Evolutionary conservation across 2,113 vertebrate species (phyloP).

Genomic region (Andinoacara biseriatus): DNA sequence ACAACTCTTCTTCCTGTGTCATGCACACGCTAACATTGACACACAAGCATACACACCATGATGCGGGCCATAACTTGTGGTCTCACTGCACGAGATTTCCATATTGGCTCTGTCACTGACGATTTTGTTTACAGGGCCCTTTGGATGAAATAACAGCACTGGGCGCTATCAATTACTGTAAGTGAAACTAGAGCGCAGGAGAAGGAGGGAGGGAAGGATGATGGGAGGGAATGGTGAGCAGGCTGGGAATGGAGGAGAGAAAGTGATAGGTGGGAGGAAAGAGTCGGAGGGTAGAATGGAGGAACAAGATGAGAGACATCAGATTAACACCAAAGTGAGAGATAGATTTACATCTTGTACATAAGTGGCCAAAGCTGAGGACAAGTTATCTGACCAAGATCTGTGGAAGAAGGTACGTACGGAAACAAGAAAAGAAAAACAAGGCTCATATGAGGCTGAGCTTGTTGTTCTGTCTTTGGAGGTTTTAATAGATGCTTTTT

Average conservation of each 20-base stretch:
- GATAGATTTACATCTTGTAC: constrained; percentile 32
- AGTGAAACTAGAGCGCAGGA: constrained; percentile 11
- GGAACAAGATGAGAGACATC: not conserved
- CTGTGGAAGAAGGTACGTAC: constrained; percentile 13
- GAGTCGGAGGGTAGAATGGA: not conserved
- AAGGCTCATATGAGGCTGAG: not conserved
- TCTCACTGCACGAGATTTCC: constrained; percentile 68
- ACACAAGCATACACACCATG: constrained; percentile 23
- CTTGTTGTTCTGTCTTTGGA: not conserved
- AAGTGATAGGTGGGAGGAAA: not conserved
- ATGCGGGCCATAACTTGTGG: constrained; percentile 66
- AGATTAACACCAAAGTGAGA: constrained; percentile 6
- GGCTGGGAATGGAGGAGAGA: not conserved
- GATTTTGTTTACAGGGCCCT: constrained; percentile 80
- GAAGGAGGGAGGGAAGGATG: constrained; percentile 1
- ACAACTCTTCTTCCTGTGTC: not conserved
- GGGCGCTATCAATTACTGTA: constrained; percentile 71
- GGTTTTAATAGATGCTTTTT: not conserved
- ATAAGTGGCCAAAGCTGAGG: constrained; percentile 20
- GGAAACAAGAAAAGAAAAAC: constrained; percentile 3
- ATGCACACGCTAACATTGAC: not conserved
- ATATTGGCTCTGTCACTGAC: constrained; percentile 80
- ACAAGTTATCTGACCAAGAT: constrained; percentile 35
- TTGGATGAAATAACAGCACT: constrained; percentile 79
- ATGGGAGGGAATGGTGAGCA: not conserved